Percentiles rank a stretch among this genome's conserved stretches.
Evolutionary conservation across 2,113 vertebrate genomes (phyloP).

Genomic region (Tapirus terrestris): DNA sequence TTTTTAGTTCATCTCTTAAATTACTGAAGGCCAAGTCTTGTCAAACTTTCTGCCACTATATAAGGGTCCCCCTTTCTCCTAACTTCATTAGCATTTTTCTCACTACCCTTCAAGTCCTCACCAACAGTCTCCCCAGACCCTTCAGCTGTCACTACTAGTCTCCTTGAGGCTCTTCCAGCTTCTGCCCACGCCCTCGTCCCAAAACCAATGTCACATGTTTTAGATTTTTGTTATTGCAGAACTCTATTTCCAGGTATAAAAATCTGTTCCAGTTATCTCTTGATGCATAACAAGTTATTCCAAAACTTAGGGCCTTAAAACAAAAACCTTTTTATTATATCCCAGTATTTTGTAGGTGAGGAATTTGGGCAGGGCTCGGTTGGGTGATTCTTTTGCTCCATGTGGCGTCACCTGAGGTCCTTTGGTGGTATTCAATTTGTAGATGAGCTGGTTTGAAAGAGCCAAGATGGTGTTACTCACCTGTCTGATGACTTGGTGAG

Average conservation of each 20-base stretch:
- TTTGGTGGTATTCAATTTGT: neutral
- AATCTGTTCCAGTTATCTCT: neutral
- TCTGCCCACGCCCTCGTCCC: neutral
- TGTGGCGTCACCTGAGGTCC: neutral
- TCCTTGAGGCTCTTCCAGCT: neutral
- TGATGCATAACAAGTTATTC: neutral
- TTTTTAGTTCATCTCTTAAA: neutral
- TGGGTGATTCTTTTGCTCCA: neutral
- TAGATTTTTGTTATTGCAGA: neutral
- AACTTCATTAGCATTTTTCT: neutral
- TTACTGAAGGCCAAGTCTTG: neutral
- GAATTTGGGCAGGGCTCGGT: neutral
- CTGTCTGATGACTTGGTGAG: neutral
- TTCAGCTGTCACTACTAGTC: neutral
- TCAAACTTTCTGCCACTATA: neutral
- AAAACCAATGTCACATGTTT: neutral
- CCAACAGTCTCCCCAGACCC: neutral
- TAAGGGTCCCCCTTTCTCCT: neutral
- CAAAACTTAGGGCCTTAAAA: neutral
- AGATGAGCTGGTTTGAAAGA: neutral
- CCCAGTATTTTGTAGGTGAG: neutral
- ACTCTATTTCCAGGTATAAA: neutral
- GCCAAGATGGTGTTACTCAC: neutral
- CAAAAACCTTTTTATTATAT: neutral
- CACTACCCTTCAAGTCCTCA: neutral